phyloP scores from a whole-genome alignment of 2,888 invertebrate species.

The Antheraea yamamai region DNA sequence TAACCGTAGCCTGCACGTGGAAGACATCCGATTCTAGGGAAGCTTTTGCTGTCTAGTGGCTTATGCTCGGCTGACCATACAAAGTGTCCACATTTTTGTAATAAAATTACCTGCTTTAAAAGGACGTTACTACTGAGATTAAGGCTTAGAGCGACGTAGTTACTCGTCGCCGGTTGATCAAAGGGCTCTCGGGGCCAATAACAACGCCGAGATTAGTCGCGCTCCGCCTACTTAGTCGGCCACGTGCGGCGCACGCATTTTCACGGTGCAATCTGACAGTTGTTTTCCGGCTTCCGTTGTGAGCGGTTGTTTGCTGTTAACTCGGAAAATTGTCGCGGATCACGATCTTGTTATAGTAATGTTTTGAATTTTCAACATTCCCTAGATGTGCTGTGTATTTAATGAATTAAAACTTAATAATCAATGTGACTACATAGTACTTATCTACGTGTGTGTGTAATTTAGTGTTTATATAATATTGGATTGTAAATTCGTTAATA shows the following conservation, averaged over 20 bases:
- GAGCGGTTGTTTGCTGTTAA: conserved; percentile 35
- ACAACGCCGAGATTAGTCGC: conserved; percentile 39
- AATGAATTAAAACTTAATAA: conserved; percentile 10
- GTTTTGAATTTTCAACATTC: conserved; percentile 1
- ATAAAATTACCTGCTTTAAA: conserved; percentile 82
- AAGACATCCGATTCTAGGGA: conserved; percentile 45
- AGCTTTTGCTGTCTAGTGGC: conserved; percentile 37
- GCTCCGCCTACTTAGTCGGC: conserved; percentile 64
- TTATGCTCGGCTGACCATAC: conserved; percentile 71
- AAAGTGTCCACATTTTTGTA: conserved; percentile 76
- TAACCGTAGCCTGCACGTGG: conserved; percentile 50
- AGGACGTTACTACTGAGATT: conserved; percentile 81
- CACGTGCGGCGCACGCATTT: conserved; percentile 80
- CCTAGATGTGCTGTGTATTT: conserved; percentile 12
- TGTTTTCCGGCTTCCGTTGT: conserved; percentile 45
- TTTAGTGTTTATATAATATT: conserved; percentile 45
- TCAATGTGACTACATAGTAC: conserved; percentile 33
- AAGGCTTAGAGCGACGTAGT: conserved; percentile 78
- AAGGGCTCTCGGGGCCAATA: conserved; percentile 68
- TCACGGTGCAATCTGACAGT: conserved; percentile 61
- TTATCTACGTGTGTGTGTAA: conserved; percentile 23
- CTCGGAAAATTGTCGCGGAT: conserved; percentile 38
- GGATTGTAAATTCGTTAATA: conserved; percentile 36
- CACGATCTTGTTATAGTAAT: background rate
- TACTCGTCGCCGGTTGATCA: conserved; percentile 79